phyloP scores from a whole-genome alignment of 2,113 vertebrate species.

The Notarius quadriscutis region DNA sequence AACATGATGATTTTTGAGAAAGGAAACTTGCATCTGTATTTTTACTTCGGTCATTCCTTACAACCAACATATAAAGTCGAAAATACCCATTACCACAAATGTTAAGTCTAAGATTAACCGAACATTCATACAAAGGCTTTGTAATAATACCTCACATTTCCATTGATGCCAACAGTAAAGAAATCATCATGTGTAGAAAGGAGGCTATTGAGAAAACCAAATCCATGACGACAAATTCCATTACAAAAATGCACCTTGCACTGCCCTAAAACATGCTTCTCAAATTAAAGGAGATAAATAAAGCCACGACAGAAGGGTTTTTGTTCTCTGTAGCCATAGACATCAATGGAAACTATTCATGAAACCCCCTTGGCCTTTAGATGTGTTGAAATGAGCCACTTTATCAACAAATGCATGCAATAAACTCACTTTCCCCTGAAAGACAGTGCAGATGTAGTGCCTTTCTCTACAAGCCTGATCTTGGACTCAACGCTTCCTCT shows the following conservation, averaged over 20 bases:
- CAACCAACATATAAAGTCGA: neutral
- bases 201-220: conserved; percentile 25
- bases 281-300: conserved; percentile 47
- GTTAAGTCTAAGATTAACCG: conserved; percentile 1
- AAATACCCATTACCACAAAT: conserved; percentile 17
- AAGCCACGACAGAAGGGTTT: conserved; percentile 39
- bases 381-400: conserved; percentile 41
- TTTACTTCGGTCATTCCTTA: conserved; percentile 10
- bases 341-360: conserved; percentile 42
- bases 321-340: conserved; percentile 36
- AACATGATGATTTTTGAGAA: neutral
- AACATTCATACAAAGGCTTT: conserved; percentile 13
- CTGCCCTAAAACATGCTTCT: conserved; percentile 50
- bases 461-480: conserved; percentile 23
- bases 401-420: conserved; percentile 53
- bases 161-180: conserved; percentile 8
- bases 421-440: conserved; percentile 35
- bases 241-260: conserved; percentile 15
- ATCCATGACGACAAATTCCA: conserved; percentile 25
- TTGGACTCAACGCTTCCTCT: conserved; percentile 34
- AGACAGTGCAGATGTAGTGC: conserved; percentile 43
- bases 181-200: neutral
- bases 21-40: conserved; percentile 9
- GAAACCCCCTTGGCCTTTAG: conserved; percentile 30
- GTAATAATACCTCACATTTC: conserved; percentile 8